These are phyloP conservation scores for Leiothrix lutea DNA, from an alignment of 2,113 vertebrate species.

Conservation along the genomic window DNA sequence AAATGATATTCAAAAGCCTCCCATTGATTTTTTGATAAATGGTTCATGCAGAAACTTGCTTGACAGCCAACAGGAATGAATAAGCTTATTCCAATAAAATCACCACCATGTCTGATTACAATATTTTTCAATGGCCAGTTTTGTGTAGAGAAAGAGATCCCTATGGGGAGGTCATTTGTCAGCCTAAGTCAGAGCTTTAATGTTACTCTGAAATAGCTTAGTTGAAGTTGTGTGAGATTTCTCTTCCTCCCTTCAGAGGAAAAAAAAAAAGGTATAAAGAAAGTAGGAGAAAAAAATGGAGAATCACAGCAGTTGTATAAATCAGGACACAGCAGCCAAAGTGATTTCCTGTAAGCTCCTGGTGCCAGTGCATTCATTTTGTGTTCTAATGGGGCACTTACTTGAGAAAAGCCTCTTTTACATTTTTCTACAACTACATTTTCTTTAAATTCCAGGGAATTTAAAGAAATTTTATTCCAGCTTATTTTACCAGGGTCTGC, in stretches of 20 bases:
- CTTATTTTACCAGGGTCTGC: not conserved
- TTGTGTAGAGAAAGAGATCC: conserved; percentile 41
- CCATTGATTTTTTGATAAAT: conserved; percentile 59
- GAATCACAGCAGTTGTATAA: not conserved
- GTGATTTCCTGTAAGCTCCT: not conserved
- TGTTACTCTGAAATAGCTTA: conserved; percentile 30
- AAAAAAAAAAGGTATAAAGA: not conserved
- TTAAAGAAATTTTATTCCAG: too few species aligned
- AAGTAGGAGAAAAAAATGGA: not conserved
- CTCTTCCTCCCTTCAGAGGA: not conserved
- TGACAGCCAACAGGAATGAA: conserved; percentile 63
- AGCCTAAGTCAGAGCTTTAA: conserved; percentile 25
- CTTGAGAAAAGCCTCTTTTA: not conserved
- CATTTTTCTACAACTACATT: not conserved
- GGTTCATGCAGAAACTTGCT: conserved; percentile 41
- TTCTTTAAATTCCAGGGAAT: conserved; percentile 11
- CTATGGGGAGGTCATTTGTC: conserved; percentile 17
- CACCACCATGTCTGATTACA: conserved; percentile 52
- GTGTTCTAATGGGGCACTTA: not conserved
- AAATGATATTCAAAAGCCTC: conserved; percentile 41
- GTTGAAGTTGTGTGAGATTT: conserved; percentile 8
- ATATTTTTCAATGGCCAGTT: conserved; percentile 61
- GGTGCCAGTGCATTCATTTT: not conserved
- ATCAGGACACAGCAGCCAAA: not conserved
- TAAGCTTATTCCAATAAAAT: conserved; percentile 65